Conservation (phyloP, 2,113 vertebrate species). For the Sinocyclocheilus anophthalmus region DNA sequence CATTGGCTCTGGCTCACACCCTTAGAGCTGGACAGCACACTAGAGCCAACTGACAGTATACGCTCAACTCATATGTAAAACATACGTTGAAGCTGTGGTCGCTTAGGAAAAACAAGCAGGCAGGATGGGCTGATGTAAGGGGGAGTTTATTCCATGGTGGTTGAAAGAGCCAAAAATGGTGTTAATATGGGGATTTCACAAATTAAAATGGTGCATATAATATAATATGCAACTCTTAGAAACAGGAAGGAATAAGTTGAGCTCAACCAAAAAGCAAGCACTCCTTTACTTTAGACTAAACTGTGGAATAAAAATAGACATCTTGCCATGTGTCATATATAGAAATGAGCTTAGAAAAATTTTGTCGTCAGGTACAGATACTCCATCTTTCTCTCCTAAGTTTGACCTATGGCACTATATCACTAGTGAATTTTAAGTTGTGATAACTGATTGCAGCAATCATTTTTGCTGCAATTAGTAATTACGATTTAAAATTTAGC, state of each 20-base stretch:
- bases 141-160: neutral
- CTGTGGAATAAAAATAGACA: neutral
- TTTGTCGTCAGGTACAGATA: neutral
- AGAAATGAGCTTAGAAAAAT: neutral
- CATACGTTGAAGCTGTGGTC: conserved; percentile 73
- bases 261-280: neutral
- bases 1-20: conserved; percentile 65
- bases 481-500: too few relatives aligned
- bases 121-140: conserved; percentile 55
- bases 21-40: conserved; percentile 71
- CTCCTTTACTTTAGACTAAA: neutral
- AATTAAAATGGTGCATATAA: neutral
- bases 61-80: conserved; percentile 76
- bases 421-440: too few relatives aligned
- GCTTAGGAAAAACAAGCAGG: conserved; percentile 74
- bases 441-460: too few relatives aligned
- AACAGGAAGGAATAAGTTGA: neutral
- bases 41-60: conserved; percentile 71
- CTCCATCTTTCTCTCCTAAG: neutral
- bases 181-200: neutral
- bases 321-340: neutral
- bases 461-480: too few relatives aligned
- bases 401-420: too few relatives aligned
- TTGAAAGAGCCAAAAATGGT: neutral
- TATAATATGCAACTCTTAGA: neutral